Conservation (phyloP, 1,140 invertebrate genomes). For the Galendromus occidentalis region DNA sequence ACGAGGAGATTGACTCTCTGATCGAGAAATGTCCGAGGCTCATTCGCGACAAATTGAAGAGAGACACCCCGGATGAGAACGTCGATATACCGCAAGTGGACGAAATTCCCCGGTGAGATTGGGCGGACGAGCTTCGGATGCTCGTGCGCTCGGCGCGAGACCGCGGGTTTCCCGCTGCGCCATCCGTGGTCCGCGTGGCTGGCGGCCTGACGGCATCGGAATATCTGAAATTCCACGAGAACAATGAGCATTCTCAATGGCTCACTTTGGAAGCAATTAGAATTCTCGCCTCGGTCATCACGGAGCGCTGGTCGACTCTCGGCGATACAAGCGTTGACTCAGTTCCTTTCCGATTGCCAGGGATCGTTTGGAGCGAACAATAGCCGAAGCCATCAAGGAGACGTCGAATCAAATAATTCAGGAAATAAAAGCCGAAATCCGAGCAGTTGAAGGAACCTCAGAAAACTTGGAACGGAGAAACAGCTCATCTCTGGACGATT, state of each 20-base stretch:
- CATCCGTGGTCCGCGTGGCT: too few relatives aligned
- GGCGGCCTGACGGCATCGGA: too few relatives aligned
- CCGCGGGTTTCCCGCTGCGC: too few relatives aligned
- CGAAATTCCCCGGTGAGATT: neutral
- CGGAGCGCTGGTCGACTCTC: too few relatives aligned
- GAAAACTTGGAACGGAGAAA: neutral
- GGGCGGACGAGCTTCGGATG: too few relatives aligned
- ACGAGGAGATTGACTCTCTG: neutral
- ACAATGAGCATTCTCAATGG: conserved; percentile 9
- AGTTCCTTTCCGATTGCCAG: neutral
- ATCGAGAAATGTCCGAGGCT: neutral
- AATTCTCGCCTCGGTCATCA: neutral
- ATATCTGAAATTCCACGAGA: conserved; percentile 12
- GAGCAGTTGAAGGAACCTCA: neutral
- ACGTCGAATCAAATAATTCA: conserved; percentile 1
- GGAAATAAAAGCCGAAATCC: conserved; percentile 3
- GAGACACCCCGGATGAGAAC: neutral
- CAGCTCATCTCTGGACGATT: neutral
- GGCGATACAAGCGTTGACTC: neutral
- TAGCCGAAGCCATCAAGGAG: neutral
- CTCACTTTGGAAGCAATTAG: neutral
- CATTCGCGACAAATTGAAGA: neutral
- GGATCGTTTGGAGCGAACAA: conserved; percentile 5
- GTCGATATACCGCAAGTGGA: neutral
- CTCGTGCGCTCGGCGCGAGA: too few relatives aligned